Conservation (phyloP, 1,140 invertebrate species). For the Drosophila micromelanica region DNA sequence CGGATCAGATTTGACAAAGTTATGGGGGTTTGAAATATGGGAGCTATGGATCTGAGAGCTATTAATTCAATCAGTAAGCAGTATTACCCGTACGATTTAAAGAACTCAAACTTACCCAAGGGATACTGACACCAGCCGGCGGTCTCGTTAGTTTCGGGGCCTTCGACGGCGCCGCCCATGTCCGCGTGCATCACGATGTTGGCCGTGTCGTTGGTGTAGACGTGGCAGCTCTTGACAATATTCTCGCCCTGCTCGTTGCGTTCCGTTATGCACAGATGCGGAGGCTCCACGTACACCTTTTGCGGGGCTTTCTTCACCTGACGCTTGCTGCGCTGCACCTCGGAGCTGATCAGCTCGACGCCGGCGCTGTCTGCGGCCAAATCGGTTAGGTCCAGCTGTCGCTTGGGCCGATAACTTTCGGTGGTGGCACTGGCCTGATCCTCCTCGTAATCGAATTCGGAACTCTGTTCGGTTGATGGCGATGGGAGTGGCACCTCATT, state of each 20-base stretch:
- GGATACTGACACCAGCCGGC: constrained; percentile 87
- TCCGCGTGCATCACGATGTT: constrained; percentile 84
- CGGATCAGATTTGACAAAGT: too few relatives aligned
- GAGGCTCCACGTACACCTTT: constrained; percentile 84
- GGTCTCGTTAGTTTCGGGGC: constrained; percentile 74
- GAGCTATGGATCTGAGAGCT: too few relatives aligned
- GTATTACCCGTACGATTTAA: too few relatives aligned
- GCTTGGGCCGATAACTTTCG: constrained; percentile 47
- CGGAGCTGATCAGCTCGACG: constrained; percentile 60
- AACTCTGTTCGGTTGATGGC: constrained; percentile 72
- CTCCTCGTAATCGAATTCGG: constrained; percentile 82
- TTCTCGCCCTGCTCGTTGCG: constrained; percentile 63
- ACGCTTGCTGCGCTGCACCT: constrained; percentile 33
- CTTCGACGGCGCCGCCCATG: constrained; percentile 78
- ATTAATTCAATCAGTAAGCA: too few relatives aligned
- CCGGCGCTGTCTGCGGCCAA: constrained; percentile 56
- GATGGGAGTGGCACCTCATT: constrained; percentile 57
- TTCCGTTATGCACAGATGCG: constrained; percentile 87
- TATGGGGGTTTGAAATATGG: too few relatives aligned
- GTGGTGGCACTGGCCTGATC: constrained; percentile 67
- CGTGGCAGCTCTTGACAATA: constrained; percentile 85
- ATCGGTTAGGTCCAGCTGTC: constrained; percentile 30
- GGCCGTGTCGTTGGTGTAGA: constrained; percentile 85
- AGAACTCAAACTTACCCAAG: constrained; percentile 72
- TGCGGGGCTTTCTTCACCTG: constrained; percentile 34